Conservation (phyloP, 2,113 vertebrate species). For the Emydura subglobosa region DNA sequence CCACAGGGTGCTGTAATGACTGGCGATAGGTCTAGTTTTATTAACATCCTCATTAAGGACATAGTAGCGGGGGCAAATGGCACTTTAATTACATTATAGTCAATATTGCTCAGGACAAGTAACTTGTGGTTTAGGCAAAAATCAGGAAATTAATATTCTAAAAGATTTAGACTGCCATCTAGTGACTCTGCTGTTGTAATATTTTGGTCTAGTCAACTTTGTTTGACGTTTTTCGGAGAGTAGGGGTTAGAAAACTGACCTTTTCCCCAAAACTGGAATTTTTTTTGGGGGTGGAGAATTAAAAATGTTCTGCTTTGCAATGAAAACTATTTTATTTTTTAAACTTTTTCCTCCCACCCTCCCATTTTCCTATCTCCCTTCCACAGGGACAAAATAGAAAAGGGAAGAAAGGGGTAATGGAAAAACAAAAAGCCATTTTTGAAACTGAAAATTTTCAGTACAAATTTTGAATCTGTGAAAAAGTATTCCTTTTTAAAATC, state of each 20-base stretch:
- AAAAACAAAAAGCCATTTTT: neutral
- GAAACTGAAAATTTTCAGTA: neutral
- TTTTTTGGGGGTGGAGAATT: neutral
- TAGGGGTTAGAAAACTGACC: neutral
- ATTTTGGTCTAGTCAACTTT: neutral
- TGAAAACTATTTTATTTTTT: neutral
- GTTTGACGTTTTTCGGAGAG: neutral
- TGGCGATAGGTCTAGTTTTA: neutral
- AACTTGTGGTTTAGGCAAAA: neutral
- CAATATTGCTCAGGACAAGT: neutral
- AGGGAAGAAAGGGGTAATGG: neutral
- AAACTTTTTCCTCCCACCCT: fast-evolving
- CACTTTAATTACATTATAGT: neutral
- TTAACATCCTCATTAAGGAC: neutral
- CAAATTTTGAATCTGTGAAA: neutral
- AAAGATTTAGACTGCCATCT: neutral
- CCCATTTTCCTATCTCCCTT: neutral
- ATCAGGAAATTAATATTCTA: neutral
- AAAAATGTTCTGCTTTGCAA: neutral
- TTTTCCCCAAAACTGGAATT: neutral
- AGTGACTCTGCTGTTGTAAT: neutral
- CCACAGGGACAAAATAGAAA: neutral
- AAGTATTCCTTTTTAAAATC: neutral
- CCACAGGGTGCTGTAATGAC: neutral
- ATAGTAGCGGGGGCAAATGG: neutral